Percentiles rank a stretch among this genome's conserved stretches.
These are phyloP conservation scores for Phocoena phocoena DNA, from an alignment of 2,113 vertebrate genomes.

Conservation along the genomic window DNA sequence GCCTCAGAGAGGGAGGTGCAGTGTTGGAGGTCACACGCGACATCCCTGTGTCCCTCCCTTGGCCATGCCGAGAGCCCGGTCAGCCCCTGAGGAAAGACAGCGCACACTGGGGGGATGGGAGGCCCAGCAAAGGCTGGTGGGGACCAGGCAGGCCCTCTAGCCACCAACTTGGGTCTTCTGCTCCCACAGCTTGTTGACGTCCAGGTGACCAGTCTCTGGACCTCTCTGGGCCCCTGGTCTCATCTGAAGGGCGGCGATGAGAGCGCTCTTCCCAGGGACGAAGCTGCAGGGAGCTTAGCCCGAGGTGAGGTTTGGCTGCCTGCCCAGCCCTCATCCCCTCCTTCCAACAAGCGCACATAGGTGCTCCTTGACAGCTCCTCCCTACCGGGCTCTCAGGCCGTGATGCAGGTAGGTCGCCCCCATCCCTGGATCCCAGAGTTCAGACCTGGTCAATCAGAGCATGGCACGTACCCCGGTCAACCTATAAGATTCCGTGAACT, in stretches of 20 bases:
- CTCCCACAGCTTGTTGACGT: not conserved
- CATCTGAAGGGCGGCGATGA: not conserved
- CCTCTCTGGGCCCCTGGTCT: not conserved
- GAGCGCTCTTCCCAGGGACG: not conserved
- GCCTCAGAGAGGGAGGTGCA: fast-evolving
- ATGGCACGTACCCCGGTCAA: not conserved
- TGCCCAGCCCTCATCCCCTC: not conserved
- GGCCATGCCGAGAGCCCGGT: too few species aligned
- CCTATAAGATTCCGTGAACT: not conserved
- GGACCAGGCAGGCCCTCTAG: not conserved
- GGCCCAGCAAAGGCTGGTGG: not conserved
- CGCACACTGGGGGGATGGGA: fast-evolving
- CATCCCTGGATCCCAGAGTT: not conserved
- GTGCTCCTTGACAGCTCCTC: not conserved
- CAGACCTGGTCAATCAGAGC: not conserved
- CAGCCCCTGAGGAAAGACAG: not conserved
- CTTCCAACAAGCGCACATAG: not conserved
- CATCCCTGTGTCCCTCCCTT: too few species aligned
- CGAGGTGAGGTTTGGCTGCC: fast-evolving
- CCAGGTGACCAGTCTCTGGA: not conserved
- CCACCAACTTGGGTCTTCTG: not conserved
- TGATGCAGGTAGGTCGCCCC: not conserved
- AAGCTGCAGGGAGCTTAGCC: not conserved
- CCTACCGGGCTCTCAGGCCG: not conserved
- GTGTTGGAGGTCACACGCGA: not conserved